phyloP scores from a whole-genome alignment of 2,797 vertebrate genomes.

The Diplodus sargus region DNA sequence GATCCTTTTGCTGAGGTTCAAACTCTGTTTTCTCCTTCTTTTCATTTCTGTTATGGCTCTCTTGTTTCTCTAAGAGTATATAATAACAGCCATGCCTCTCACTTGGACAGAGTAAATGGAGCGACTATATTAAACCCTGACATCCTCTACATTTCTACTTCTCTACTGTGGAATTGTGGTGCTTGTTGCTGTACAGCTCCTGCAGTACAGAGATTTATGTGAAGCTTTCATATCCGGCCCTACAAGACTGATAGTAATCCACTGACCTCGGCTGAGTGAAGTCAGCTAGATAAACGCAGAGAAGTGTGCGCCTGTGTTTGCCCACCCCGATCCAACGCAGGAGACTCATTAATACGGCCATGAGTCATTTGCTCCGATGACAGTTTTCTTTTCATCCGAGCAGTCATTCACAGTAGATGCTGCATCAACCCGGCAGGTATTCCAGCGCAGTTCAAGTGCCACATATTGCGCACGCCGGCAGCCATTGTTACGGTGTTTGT shows the following conservation, averaged over 20 bases:
- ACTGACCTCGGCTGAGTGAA: conserved; percentile 42
- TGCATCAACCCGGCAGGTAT: conserved; percentile 33
- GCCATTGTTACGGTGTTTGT: conserved; percentile 17
- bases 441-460: conserved; percentile 24
- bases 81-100: conserved; percentile 19
- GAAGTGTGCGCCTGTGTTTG: conserved; percentile 10
- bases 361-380: conserved; percentile 40
- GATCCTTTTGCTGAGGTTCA: not conserved
- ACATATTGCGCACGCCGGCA: conserved; percentile 23
- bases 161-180: conserved; percentile 5
- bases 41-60: not conserved
- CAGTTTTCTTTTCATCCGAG: conserved; percentile 36
- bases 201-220: conserved; percentile 36
- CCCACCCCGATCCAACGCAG: conserved; percentile 5
- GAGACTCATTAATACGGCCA: conserved; percentile 35
- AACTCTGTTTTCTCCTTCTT: not conserved
- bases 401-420: conserved; percentile 23
- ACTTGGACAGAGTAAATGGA: conserved; percentile 24
- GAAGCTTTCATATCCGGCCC: conserved; percentile 45
- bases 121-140: conserved; percentile 20
- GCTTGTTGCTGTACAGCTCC: conserved; percentile 13
- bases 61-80: not conserved
- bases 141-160: conserved; percentile 12
- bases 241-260: conserved; percentile 47
- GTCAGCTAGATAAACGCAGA: conserved; percentile 40